Evolutionary conservation across 2,113 vertebrate genomes (phyloP).

Genomic region (Phoenicopterus ruber): DNA sequence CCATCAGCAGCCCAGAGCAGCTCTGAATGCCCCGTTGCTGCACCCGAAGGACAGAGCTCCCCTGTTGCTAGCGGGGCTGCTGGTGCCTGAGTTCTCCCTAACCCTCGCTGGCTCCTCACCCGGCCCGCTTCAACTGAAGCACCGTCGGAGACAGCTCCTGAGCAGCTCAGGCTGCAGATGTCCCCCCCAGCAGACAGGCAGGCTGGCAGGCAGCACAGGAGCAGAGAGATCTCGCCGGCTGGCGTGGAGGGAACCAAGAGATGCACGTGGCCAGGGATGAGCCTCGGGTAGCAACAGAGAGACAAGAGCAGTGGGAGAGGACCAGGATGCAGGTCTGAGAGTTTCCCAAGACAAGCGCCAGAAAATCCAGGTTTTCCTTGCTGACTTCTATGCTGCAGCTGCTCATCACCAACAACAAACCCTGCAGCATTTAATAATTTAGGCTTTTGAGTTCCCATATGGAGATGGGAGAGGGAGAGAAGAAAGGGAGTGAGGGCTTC

Average conservation of each 20-base stretch:
- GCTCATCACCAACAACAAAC: neutral
- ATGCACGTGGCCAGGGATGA: rapidly evolving
- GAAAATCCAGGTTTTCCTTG: neutral
- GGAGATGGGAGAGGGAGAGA: neutral
- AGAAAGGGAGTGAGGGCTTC: neutral
- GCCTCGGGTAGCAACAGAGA: neutral
- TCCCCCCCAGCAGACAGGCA: neutral
- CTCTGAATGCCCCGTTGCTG: neutral
- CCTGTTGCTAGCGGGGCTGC: neutral
- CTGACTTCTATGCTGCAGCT: neutral
- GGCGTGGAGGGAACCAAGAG: neutral
- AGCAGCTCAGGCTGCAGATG: neutral
- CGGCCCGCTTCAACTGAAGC: rapidly evolving
- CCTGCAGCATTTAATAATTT: neutral
- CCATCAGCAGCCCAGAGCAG: neutral
- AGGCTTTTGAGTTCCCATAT: neutral
- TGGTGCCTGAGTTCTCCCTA: neutral
- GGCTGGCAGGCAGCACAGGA: neutral
- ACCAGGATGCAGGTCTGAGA: neutral
- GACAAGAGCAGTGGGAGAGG: neutral
- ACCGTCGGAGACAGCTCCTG: neutral
- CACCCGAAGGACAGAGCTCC: neutral
- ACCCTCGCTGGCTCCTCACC: neutral
- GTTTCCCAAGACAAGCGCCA: neutral
- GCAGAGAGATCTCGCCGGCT: rapidly evolving